Base-by-base conservation (phyloP, 2,797 vertebrate species). In the Chelon auratus region DNA sequence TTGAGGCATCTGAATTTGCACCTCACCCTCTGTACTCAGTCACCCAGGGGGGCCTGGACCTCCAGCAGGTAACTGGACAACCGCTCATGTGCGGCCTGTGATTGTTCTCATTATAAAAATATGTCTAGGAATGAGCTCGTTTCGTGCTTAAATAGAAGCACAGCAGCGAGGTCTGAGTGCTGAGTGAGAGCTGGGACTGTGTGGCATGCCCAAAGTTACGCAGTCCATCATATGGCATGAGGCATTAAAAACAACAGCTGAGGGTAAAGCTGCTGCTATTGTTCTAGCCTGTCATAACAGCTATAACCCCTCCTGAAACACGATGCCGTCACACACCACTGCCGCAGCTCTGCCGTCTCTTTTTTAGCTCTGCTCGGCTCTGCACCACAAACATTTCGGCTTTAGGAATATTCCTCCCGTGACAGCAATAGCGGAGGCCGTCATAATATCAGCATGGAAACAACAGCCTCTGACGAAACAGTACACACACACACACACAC, bases 181-280 rank as follows among this genome's bases (percentile, higher is more conserved):
- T 69, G 78, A 78, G 67, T 50, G 61, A 61, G 65, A 60, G 71
- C 58, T 53, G 74, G 54, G 78, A 62, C 60, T 78, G 85, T 83
- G 83, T 78, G 75, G 76, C 68, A 83, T 87, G 89, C 80, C 83
- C 87, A 90, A 82, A 92, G 89, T 86, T 87, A 88, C 84, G 76
- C 87, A 80, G 81, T 84, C 82, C 81, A 90, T 90, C 87, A 85
- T 87, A 85, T 84, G 90, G 87, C 82, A 63, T 71, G 70, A 75
- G 87, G 84, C 72, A 82, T 89, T 91, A 85, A 87, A 90, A 84
- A 87, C 89, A 93, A 93, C 93, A 94, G 93, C 93, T 94, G 93
- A 93, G 77, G 15, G 17, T 90, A 92, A 33, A 93, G 91, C 91
- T 86, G 84, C 70, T 65, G 86, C 90, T 90, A 94, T 94, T 94